Evolutionary conservation across 2,888 invertebrate genomes (phyloP), one percentile per base, ranked within the genome.

Genomic region (Phaedon cochleariae): DNA sequence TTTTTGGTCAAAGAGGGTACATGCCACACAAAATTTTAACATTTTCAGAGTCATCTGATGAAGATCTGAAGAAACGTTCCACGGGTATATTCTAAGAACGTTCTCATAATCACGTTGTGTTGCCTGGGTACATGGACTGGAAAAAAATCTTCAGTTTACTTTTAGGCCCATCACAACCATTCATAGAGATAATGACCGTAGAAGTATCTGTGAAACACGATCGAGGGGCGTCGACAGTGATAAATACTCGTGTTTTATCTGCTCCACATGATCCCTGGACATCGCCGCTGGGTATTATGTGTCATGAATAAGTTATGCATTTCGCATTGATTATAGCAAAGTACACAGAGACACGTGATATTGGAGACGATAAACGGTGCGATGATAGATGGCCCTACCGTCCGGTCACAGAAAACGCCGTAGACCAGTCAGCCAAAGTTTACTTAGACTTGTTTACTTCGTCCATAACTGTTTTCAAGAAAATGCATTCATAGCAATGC

Each of bases 301-400:
- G 53, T 61, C 65, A 61, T 65, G 65, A 60, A 65, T 65, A 61
- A 65, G 41, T 65, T 61, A 65, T 61, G 51, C 57, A 49, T 55
- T n/a, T 49, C 37, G 61, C 65, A 61, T 59, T 57, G 65, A 61
- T 65, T 55, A 60, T 52, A 41, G 57, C 53, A 65, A 61, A 65
- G 54, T 59, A 61, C 61, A 46, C 61, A 34, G 51, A 57, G 53
- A 65, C 65, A 52, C 48, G 55, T 52, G 60, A 65, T 65, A 61
- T 65, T 41, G 41, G 31, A 26, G 26, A 55, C 57, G 61, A 61
- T 59, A 54, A 65, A 57, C 60, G 49, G 12, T 22, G 37, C 55
- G 31, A 12, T 34, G 55, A 62, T 55, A 21, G 34, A 61, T 34
- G 34, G 46, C 48, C 53, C 22, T 26, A 41, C 60, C 6, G 46